Conservation (phyloP, 2,888 invertebrate species). For the Erebia ligea region DNA sequence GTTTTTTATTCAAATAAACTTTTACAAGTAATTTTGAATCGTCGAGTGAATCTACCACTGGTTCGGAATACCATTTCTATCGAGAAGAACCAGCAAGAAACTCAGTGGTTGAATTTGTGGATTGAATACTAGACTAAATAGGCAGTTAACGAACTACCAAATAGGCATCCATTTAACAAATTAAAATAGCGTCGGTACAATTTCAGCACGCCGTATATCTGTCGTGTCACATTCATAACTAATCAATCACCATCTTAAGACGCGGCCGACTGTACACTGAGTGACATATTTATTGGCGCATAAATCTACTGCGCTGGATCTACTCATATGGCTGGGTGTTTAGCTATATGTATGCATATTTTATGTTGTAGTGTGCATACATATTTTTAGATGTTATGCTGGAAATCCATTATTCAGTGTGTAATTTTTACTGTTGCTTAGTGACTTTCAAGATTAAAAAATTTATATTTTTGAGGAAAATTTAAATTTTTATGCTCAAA, state of each 20-base stretch:
- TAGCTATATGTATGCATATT: constrained; percentile 57
- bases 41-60: too few relatives aligned
- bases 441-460: too few relatives aligned
- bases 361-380: constrained; percentile 26
- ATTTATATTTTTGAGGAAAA: too few relatives aligned
- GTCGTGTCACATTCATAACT: constrained; percentile 18
- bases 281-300: constrained; percentile 67
- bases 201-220: constrained; percentile 13
- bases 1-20: too few relatives aligned
- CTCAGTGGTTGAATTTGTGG: too few relatives aligned
- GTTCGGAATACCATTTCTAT: too few relatives aligned
- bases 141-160: constrained; percentile 16
- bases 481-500: too few relatives aligned
- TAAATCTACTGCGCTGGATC: constrained; percentile 68
- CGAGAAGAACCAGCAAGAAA: too few relatives aligned
- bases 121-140: too few relatives aligned
- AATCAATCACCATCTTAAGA: constrained; percentile 29
- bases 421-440: too few relatives aligned
- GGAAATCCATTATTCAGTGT: neutral
- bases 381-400: neutral
- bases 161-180: constrained; percentile 10
- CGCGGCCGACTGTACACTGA: constrained; percentile 32
- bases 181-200: constrained; percentile 10
- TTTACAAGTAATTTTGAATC: too few relatives aligned
- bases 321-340: too few relatives aligned